Conservation (phyloP, 1,140 invertebrate genomes). For the Lasioglossum albipes region DNA sequence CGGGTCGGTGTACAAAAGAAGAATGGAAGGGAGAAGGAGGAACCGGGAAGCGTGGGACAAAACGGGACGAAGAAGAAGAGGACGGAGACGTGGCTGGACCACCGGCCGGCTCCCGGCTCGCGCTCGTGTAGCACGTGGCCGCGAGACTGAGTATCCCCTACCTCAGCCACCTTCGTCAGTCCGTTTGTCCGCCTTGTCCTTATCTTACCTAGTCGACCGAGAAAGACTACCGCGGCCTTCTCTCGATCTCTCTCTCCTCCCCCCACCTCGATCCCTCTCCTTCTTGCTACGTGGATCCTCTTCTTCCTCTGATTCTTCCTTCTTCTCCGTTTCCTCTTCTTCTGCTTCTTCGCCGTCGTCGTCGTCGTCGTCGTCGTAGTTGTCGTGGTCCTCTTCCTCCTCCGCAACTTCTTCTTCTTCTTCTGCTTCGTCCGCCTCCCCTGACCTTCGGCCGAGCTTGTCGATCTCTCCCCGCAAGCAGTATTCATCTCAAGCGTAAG, state of each 20-base stretch:
- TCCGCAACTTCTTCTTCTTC: conserved; percentile 7
- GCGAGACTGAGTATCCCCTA: conserved; percentile 78
- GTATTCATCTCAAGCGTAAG: conserved; percentile 46
- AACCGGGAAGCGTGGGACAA: conserved; percentile 48
- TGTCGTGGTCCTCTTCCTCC: neutral
- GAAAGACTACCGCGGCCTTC: conserved; percentile 73
- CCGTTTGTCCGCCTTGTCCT: conserved; percentile 76
- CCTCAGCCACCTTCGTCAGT: conserved; percentile 73
- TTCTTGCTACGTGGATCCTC: conserved; percentile 8
- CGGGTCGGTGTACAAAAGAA: conserved; percentile 26
- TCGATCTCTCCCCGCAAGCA: conserved; percentile 38
- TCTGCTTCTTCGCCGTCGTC: neutral
- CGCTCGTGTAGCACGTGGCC: conserved; percentile 79
- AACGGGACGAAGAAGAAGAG: conserved; percentile 58
- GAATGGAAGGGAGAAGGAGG: conserved; percentile 35
- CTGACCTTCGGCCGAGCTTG: conserved; percentile 22
- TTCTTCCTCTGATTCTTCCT: conserved; percentile 7
- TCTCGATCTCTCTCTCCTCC: conserved; percentile 67
- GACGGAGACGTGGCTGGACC: conserved; percentile 55
- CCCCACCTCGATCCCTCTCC: conserved; percentile 24
- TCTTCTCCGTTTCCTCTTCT: neutral
- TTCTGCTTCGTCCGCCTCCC: conserved; percentile 16
- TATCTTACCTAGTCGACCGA: conserved; percentile 72
- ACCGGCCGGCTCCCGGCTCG: conserved; percentile 76
- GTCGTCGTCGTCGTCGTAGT: neutral